A percentile compares a stretch with the other conserved stretches of the same genome.
Conservation (phyloP, 2,888 invertebrate genomes). For the Polydrusus pterygomalis region DNA sequence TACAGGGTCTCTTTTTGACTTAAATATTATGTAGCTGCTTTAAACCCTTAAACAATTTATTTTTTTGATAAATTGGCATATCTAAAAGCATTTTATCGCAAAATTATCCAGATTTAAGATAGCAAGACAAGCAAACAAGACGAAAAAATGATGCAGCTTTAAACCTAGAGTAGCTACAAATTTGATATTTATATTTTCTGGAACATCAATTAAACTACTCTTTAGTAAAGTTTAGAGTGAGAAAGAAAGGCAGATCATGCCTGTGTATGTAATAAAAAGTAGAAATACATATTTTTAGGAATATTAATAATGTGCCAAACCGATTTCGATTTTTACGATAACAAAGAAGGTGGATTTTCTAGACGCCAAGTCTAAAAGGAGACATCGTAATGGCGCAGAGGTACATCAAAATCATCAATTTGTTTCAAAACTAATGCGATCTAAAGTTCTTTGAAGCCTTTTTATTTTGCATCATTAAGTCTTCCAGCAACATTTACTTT, state of each 20-base stretch:
- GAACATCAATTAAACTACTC: no score
- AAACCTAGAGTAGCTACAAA: no score
- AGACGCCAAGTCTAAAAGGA: constrained; percentile 15
- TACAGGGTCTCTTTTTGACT: neutral
- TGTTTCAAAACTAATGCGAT: constrained; percentile 6
- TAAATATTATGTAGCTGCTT: no score
- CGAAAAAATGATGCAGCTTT: no score
- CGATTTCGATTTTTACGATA: neutral
- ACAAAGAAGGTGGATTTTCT: constrained; percentile 9
- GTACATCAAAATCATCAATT: constrained; percentile 5
- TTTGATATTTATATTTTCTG: no score
- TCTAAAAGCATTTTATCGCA: no score
- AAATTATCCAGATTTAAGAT: no score
- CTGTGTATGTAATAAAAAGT: neutral
- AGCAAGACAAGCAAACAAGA: no score
- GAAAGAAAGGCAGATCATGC: no score
- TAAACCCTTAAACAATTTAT: neutral
- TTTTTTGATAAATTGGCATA: neutral
- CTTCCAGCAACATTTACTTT: no score
- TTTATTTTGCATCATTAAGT: neutral
- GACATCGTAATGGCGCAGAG: constrained; percentile 10
- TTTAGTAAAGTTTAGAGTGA: no score
- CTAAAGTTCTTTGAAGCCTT: neutral
- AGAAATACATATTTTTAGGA: neutral
- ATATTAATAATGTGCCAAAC: neutral